Conservation (phyloP, 2,113 vertebrate species). For the Dicentrarchus labrax region DNA sequence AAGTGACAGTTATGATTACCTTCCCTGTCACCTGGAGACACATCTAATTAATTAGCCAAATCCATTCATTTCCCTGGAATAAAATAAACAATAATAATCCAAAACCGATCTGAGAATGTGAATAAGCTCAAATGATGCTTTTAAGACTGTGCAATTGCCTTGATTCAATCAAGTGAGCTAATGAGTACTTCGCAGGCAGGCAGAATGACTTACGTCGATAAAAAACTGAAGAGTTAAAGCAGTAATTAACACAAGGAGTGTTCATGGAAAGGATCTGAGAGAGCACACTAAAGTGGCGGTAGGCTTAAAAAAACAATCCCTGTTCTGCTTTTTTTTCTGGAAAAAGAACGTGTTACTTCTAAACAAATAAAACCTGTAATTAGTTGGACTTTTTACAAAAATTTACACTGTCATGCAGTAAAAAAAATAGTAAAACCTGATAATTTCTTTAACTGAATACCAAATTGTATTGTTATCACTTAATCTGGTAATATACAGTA, state of each 20-base stretch:
- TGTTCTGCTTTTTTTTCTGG: neutral
- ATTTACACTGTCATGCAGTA: too few species aligned
- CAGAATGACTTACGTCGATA: slow-evolving; percentile 74
- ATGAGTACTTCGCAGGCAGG: slow-evolving; percentile 80
- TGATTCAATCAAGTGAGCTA: slow-evolving; percentile 87
- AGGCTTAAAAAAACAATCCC: slow-evolving; percentile 14
- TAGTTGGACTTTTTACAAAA: neutral
- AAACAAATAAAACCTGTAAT: neutral
- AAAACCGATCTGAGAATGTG: slow-evolving; percentile 66
- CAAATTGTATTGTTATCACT: neutral
- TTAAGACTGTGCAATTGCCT: slow-evolving; percentile 83
- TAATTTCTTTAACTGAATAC: neutral
- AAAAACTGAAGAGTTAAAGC: slow-evolving; percentile 59
- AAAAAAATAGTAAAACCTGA: neutral
- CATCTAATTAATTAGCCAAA: slow-evolving; percentile 86
- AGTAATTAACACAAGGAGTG: slow-evolving; percentile 78
- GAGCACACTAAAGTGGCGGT: slow-evolving; percentile 16
- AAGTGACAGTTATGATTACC: slow-evolving; percentile 68
- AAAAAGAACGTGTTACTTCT: neutral
- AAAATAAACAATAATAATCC: slow-evolving; percentile 73
- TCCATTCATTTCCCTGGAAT: slow-evolving; percentile 81
- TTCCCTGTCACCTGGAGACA: slow-evolving; percentile 79
- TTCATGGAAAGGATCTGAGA: slow-evolving; percentile 75
- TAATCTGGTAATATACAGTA: neutral
- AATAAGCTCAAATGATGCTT: slow-evolving; percentile 64